Evolutionary conservation across 2,797 vertebrate species (phyloP).

Genomic region (Orestias chungarensis): DNA sequence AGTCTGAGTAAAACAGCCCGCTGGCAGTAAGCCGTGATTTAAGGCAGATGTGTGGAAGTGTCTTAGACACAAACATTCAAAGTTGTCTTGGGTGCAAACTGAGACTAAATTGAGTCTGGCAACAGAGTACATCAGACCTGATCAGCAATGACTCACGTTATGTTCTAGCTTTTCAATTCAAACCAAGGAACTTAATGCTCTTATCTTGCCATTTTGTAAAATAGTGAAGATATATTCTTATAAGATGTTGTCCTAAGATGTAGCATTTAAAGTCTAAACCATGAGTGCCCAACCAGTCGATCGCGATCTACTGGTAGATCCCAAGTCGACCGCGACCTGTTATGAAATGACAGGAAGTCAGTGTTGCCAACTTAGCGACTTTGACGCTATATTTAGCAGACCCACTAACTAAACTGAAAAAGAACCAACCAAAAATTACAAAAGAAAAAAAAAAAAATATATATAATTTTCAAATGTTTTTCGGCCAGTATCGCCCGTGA

Average conservation of each 20-base stretch:
- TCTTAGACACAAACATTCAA: conserved; percentile 33
- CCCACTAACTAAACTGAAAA: no score
- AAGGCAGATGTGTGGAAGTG: conserved; percentile 75
- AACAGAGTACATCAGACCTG: conserved; percentile 30
- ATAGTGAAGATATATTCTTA: conserved; percentile 9
- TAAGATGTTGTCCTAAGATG: conserved; percentile 14
- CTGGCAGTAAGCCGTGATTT: conserved; percentile 64
- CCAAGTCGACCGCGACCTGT: no score
- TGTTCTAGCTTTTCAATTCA: conserved; percentile 11
- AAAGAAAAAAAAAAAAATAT: no score
- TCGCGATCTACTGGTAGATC: no score
- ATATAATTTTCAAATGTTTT: no score
- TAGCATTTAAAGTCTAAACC: conserved; percentile 37
- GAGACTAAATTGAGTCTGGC: conserved; percentile 23
- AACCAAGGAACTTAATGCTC: conserved; percentile 10
- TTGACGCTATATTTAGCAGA: no score
- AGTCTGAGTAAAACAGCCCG: conserved; percentile 50
- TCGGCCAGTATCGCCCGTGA: no score
- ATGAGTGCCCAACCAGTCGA: no score
- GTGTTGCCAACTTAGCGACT: no score
- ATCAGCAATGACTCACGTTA: conserved; percentile 8
- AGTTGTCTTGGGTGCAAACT: conserved; percentile 40
- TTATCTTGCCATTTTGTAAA: conserved; percentile 48
- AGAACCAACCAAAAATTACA: no score
- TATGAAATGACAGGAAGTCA: no score